Conservation (phyloP, 2,797 vertebrate genomes). For the Anableps anableps region DNA sequence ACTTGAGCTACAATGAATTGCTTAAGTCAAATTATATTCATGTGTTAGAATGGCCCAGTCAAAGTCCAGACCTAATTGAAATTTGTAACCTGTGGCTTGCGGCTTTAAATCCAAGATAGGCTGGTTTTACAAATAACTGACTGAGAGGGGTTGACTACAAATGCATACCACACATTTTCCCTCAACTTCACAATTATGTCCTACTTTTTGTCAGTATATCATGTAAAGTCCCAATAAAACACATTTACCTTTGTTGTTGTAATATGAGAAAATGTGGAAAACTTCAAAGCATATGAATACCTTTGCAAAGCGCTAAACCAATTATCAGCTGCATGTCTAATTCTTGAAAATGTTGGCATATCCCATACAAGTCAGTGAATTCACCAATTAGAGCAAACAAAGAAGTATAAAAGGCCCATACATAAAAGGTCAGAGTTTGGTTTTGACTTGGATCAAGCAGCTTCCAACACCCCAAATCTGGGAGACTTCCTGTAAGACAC, state of each 20-base stretch:
- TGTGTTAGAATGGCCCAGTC: background rate
- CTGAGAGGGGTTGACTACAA: background rate
- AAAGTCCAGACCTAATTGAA: background rate
- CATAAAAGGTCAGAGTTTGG: conserved; percentile 58
- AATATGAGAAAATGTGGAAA: background rate
- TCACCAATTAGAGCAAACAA: background rate
- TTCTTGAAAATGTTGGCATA: conserved; percentile 20
- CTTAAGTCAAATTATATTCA: background rate
- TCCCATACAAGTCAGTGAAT: conserved; percentile 11
- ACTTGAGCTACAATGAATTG: background rate
- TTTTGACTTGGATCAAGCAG: conserved; percentile 44
- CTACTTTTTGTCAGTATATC: background rate
- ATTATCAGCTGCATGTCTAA: conserved; percentile 27
- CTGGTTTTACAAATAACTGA: no score
- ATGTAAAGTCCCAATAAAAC: background rate
- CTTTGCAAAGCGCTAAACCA: conserved; percentile 11
- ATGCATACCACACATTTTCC: background rate
- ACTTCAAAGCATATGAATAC: background rate
- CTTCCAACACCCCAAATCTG: conserved; percentile 57
- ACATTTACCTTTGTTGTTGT: background rate
- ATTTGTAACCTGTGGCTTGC: background rate
- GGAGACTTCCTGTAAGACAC: conserved; percentile 72
- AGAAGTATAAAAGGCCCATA: conserved; percentile 39
- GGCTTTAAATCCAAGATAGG: background rate
- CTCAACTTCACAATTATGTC: background rate